phyloP scores from a whole-genome alignment of 1,140 invertebrate species.

The Drosophila littoralis region DNA sequence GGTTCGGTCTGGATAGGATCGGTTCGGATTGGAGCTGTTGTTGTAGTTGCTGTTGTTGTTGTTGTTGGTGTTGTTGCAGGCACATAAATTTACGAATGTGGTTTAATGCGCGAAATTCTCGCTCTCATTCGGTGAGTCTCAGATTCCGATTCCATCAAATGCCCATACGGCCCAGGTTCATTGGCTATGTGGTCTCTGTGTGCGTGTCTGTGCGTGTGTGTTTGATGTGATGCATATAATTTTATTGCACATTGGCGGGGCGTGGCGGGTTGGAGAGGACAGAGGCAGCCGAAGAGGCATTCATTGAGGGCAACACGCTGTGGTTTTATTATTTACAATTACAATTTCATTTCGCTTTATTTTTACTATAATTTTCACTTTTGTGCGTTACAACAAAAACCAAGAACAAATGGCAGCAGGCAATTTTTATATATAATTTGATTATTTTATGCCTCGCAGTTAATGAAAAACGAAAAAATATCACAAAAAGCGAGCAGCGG shows the following conservation, averaged over 20 bases:
- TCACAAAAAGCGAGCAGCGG: conserved; percentile 32
- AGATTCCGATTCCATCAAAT: conserved; percentile 61
- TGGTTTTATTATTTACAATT: conserved; percentile 81
- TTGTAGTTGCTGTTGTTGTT: conserved; percentile 26
- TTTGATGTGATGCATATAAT: conserved; percentile 77
- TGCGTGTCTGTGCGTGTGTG: conserved; percentile 40
- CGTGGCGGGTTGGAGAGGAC: not conserved
- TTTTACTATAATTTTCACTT: conserved; percentile 59
- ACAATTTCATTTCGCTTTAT: conserved; percentile 55
- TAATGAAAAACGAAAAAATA: conserved; percentile 55
- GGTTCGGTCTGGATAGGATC: not conserved
- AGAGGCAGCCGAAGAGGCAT: conserved; percentile 16
- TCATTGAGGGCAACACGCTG: conserved; percentile 48
- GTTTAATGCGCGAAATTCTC: conserved; percentile 70
- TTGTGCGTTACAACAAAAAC: conserved; percentile 38
- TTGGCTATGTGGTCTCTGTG: not conserved
- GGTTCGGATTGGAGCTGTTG: not conserved
- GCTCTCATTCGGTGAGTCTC: conserved; percentile 26
- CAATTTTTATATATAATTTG: conserved; percentile 69
- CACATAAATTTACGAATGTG: conserved; percentile 79
- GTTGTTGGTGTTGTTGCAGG: conserved; percentile 28
- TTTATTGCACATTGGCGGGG: conserved; percentile 64
- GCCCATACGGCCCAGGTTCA: conserved; percentile 23
- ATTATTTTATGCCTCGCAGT: conserved; percentile 77
- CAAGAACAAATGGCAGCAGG: conserved; percentile 55